Percentiles rank a stretch among this genome's conserved stretches.
phyloP scores from a whole-genome alignment of 2,888 invertebrate genomes.

The Campoletis raptor region DNA sequence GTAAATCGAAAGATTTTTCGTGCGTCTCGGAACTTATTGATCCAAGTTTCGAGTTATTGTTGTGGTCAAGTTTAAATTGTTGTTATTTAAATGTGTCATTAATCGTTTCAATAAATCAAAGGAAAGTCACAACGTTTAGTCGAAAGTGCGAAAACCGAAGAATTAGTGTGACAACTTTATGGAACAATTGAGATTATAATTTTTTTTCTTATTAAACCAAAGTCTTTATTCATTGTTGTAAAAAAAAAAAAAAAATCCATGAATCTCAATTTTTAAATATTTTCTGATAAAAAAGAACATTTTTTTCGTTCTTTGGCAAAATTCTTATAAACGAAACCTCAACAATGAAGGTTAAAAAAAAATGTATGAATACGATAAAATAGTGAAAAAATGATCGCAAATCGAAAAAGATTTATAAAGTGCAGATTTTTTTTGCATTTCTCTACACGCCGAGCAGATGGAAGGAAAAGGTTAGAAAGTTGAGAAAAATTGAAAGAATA shows the following conservation, averaged over 20 bases:
- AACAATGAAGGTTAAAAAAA: not conserved
- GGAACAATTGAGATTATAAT: not conserved
- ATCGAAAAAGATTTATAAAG: not conserved
- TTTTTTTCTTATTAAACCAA: not conserved
- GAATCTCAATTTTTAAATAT: not conserved
- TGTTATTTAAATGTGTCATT: conserved; percentile 66
- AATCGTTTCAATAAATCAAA: conserved; percentile 76
- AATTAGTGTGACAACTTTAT: not conserved
- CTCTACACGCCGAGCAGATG: not conserved
- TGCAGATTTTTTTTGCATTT: not conserved
- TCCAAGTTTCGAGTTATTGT: conserved; percentile 12
- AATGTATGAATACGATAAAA: not conserved
- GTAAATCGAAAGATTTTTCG: conserved; percentile 76
- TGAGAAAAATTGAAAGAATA: conserved; percentile 2
- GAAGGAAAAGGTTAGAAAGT: not conserved
- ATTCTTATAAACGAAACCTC: not conserved
- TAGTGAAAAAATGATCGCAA: not conserved
- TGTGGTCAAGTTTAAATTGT: conserved; percentile 19
- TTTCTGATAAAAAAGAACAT: not conserved
- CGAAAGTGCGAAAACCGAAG: conserved; percentile 19
- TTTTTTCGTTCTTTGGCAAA: not conserved
- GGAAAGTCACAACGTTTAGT: conserved; percentile 47
- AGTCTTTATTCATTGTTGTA: not conserved
- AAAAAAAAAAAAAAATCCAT: not conserved
- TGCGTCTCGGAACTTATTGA: conserved; percentile 58